These are phyloP conservation scores for Nineta flava DNA, from an alignment of 2,888 invertebrate species.

Conservation along the genomic window DNA sequence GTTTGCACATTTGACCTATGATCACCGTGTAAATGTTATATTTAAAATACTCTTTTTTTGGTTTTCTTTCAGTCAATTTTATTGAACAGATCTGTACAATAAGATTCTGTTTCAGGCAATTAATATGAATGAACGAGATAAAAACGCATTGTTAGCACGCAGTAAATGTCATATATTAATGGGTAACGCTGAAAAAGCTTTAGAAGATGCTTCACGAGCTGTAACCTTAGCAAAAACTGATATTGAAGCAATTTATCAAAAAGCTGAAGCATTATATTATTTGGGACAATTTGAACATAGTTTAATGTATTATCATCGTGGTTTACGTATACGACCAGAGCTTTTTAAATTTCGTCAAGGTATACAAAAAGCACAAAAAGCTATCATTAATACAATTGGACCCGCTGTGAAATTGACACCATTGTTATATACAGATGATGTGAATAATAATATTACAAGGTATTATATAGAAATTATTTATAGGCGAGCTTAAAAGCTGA, in stretches of 20 bases:
- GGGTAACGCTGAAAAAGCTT: slow-evolving; percentile 68
- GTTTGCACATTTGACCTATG: no score
- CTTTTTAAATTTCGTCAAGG: slow-evolving; percentile 60
- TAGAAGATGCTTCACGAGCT: slow-evolving; percentile 73
- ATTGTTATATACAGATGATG: neutral
- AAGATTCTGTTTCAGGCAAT: slow-evolving; percentile 50
- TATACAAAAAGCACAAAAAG: slow-evolving; percentile 85
- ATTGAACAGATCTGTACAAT: no score
- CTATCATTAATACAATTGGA: slow-evolving; percentile 82
- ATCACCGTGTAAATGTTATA: neutral
- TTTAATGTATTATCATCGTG: slow-evolving; percentile 80
- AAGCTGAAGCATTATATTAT: slow-evolving; percentile 84
- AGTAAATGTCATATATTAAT: slow-evolving; percentile 78
- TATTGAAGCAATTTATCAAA: slow-evolving; percentile 65
- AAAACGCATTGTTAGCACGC: slow-evolving; percentile 71
- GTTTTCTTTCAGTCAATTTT: no score
- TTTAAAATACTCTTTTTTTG: neutral
- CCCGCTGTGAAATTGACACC: slow-evolving; percentile 16
- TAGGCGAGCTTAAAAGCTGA: no score
- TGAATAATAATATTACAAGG: no score
- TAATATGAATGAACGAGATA: slow-evolving; percentile 69
- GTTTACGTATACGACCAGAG: slow-evolving; percentile 70
- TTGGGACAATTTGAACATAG: slow-evolving; percentile 88
- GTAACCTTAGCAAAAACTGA: slow-evolving; percentile 55
- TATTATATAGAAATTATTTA: no score